These are phyloP conservation scores for Propsilocerus akamusi DNA, from an alignment of 1,140 invertebrate genomes.

Conservation along the genomic window DNA sequence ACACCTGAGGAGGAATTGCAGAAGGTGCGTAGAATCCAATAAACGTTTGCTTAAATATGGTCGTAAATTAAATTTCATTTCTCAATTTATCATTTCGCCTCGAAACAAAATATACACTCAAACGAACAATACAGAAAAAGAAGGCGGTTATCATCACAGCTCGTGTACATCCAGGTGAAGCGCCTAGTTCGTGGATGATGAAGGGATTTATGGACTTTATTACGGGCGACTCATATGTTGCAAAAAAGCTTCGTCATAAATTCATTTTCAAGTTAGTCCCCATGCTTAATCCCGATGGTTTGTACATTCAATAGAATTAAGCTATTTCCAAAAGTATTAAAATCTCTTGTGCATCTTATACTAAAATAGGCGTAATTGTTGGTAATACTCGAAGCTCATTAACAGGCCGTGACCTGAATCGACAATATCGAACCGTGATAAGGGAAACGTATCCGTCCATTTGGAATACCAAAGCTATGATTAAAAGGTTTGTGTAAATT, in stretches of 20 bases:
- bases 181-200: slow-evolving; percentile 92
- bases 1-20: slow-evolving; percentile 28
- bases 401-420: slow-evolving; percentile 71
- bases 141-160: slow-evolving; percentile 73
- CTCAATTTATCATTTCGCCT: not conserved
- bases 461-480: slow-evolving; percentile 82
- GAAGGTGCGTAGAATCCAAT: not conserved
- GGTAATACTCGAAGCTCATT: slow-evolving; percentile 82
- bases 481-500: slow-evolving; percentile 38
- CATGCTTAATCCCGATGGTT: slow-evolving; percentile 91
- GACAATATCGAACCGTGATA: slow-evolving; percentile 75
- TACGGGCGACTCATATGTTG: slow-evolving; percentile 52
- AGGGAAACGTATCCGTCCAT: slow-evolving; percentile 81
- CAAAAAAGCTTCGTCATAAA: slow-evolving; percentile 67
- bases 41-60: too few species aligned
- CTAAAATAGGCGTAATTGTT: too few species aligned
- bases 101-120: not conserved
- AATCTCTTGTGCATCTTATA: slow-evolving; percentile 17
- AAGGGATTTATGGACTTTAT: slow-evolving; percentile 86
- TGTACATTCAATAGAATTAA: not conserved
- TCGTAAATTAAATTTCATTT: too few species aligned
- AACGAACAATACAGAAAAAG: slow-evolving; percentile 35
- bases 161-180: slow-evolving; percentile 89
- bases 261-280: slow-evolving; percentile 94
- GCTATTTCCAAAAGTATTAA: slow-evolving; percentile 8